Percentiles rank a stretch among this genome's conserved stretches.
Evolutionary conservation across 1,140 invertebrate species (phyloP).

Genomic region (Megalopta genalis): DNA sequence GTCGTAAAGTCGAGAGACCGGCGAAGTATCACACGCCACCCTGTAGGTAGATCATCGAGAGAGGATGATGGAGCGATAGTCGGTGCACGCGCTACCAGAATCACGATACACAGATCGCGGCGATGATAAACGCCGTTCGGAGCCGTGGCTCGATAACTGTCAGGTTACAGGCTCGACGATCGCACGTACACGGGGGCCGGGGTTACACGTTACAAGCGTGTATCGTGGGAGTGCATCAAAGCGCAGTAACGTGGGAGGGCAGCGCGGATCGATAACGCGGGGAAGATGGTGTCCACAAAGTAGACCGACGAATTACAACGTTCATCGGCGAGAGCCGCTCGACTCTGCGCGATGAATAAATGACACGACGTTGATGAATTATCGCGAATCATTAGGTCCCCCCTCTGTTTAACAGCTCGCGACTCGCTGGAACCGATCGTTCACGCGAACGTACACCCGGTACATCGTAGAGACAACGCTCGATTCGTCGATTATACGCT

Average conservation of each 20-base stretch:
- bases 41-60: not conserved
- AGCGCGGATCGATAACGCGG: not conserved
- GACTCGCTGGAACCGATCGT: too few species aligned
- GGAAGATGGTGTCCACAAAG: slow-evolving; percentile 13
- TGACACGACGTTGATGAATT: too few species aligned
- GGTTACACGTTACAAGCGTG: slow-evolving; percentile 1
- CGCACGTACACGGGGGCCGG: not conserved
- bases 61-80: slow-evolving; percentile 9
- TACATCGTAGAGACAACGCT: not conserved
- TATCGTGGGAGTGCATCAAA: slow-evolving; percentile 1
- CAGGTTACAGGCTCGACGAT: slow-evolving; percentile 3
- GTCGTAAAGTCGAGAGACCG: too few species aligned
- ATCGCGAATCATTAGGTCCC: too few species aligned
- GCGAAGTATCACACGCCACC: too few species aligned
- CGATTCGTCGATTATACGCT: not conserved
- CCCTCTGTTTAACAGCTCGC: too few species aligned
- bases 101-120: slow-evolving; percentile 2
- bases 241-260: not conserved
- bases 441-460: not conserved
- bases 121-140: not conserved
- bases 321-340: not conserved
- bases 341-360: not conserved
- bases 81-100: slow-evolving; percentile 2
- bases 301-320: slow-evolving; percentile 3
- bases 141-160: not conserved